These are phyloP conservation scores for Esperia sulphurella DNA, from an alignment of 2,888 invertebrate genomes.

Conservation along the genomic window DNA sequence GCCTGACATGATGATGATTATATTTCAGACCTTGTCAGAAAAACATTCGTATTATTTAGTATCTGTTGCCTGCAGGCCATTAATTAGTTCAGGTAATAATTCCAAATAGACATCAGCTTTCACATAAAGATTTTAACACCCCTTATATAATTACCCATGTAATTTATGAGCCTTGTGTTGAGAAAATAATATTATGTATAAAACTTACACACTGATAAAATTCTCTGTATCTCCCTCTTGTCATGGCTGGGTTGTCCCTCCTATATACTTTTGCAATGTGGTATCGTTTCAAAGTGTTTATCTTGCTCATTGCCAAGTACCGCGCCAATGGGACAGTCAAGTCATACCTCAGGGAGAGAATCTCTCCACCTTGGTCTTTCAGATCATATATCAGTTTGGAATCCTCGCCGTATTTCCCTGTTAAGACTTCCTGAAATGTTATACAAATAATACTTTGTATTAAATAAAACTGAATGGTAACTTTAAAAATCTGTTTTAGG, in stretches of 20 bases:
- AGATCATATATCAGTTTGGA: slow-evolving; percentile 99
- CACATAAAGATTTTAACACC: too few species aligned
- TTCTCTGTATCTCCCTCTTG: slow-evolving; percentile 96
- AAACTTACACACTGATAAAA: slow-evolving; percentile 98
- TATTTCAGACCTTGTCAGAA: too few species aligned
- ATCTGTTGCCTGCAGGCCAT: too few species aligned
- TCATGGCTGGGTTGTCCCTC: slow-evolving; percentile 98
- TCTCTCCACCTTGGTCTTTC: slow-evolving; percentile 99
- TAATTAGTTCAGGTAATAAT: too few species aligned
- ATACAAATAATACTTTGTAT: background rate
- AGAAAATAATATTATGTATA: background rate
- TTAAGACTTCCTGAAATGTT: slow-evolving; percentile 90
- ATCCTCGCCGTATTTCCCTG: slow-evolving; percentile 99
- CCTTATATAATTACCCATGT: too few species aligned
- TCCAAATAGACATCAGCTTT: too few species aligned
- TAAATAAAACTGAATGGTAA: background rate
- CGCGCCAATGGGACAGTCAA: slow-evolving; percentile 98
- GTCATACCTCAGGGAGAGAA: slow-evolving; percentile 96
- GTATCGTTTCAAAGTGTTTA: slow-evolving; percentile 95
- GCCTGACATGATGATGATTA: too few species aligned
- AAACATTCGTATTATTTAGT: too few species aligned
- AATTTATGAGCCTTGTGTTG: too few species aligned
- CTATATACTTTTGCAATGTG: slow-evolving; percentile 99
- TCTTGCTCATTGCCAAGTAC: slow-evolving; percentile 98
- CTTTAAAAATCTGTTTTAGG: too few species aligned